Percentiles rank a stretch among this genome's conserved stretches.
These are phyloP conservation scores for Eupithecia dodoneata DNA, from an alignment of 2,888 invertebrate species.

Conservation along the genomic window DNA sequence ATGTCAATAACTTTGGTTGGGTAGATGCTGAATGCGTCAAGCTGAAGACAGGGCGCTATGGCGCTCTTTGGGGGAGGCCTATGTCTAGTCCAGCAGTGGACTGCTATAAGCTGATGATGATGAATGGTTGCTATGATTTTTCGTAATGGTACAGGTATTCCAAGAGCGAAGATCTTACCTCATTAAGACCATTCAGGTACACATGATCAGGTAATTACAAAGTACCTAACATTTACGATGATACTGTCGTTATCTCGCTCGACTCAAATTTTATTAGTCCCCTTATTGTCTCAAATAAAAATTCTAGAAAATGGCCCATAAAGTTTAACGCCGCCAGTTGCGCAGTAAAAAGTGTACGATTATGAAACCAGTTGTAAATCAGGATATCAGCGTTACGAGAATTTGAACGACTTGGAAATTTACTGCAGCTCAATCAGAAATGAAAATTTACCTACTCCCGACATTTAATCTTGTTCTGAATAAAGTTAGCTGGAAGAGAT, in stretches of 20 bases:
- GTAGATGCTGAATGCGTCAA: no score
- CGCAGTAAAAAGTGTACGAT: conserved; percentile 58
- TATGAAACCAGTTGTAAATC: conserved; percentile 55
- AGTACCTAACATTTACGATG: conserved; percentile 46
- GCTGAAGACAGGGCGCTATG: no score
- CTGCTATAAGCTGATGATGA: no score
- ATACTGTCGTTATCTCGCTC: conserved; percentile 52
- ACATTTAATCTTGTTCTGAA: not conserved
- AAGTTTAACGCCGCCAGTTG: conserved; percentile 65
- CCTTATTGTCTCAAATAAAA: conserved; percentile 80
- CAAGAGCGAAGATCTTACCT: not conserved
- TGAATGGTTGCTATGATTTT: no score
- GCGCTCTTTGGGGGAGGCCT: no score
- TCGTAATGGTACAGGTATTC: no score
- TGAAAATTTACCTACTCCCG: conserved; percentile 9
- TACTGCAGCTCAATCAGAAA: conserved; percentile 23
- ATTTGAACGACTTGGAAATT: conserved; percentile 33
- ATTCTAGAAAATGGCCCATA: conserved; percentile 71
- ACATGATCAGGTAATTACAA: conserved; percentile 42
- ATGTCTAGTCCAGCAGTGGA: no score
- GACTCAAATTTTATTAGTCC: conserved; percentile 71
- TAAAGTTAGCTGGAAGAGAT: not conserved
- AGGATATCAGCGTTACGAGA: conserved; percentile 50
- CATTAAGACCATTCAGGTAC: conserved; percentile 32
- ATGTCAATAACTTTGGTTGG: no score